Percentiles rank a stretch among this genome's conserved stretches.
Evolutionary conservation across 2,113 vertebrate genomes (phyloP).

Genomic region (Saimiri boliviensis): DNA sequence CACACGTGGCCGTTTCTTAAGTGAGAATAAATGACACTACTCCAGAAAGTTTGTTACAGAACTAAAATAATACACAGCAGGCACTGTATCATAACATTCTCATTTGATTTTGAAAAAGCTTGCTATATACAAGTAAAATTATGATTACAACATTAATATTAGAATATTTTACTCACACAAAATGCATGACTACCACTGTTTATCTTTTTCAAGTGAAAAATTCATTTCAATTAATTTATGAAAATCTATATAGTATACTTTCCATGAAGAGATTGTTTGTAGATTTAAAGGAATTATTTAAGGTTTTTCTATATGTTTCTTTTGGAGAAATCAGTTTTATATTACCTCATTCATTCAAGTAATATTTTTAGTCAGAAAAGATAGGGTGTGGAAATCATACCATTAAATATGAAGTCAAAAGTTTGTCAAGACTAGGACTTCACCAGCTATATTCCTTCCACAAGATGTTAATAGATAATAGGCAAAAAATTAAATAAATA

Average conservation of each 20-base stretch:
- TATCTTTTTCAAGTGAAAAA: constrained; percentile 26
- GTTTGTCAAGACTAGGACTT: neutral
- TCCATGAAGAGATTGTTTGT: neutral
- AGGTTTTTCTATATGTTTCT: neutral
- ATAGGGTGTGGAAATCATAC: neutral
- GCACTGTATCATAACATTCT: neutral
- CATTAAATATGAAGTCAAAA: neutral
- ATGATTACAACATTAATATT: neutral
- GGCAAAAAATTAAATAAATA: neutral
- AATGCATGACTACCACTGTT: neutral
- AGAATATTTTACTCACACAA: neutral
- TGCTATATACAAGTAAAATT: neutral
- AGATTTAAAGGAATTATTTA: neutral
- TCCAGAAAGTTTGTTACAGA: neutral
- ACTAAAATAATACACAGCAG: neutral
- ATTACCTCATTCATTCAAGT: constrained; percentile 17
- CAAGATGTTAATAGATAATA: neutral
- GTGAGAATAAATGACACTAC: neutral
- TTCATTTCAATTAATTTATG: neutral
- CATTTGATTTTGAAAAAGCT: neutral
- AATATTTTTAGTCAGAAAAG: neutral
- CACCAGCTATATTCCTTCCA: neutral
- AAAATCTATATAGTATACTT: neutral
- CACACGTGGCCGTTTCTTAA: neutral
- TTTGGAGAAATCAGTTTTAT: neutral